Evolutionary conservation across 2,888 invertebrate species (phyloP).

Genomic region (Ectemnius lituratus): DNA sequence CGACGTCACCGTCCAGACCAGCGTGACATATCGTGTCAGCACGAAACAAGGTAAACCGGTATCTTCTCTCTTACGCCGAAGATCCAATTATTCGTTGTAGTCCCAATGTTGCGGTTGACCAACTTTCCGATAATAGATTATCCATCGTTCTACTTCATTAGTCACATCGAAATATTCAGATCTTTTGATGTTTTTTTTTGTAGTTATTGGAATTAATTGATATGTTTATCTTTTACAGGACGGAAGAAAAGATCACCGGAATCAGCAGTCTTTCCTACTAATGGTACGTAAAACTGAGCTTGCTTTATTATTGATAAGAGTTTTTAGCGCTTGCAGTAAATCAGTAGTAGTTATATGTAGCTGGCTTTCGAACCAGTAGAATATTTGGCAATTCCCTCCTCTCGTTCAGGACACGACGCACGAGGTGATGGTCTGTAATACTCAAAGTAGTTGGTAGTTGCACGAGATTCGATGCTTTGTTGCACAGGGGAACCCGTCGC

Average conservation of each 20-base stretch:
- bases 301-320: constrained; percentile 6
- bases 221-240: constrained; percentile 58
- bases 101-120: not conserved
- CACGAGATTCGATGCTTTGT: constrained; percentile 76
- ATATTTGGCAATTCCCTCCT: constrained; percentile 33
- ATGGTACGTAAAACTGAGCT: constrained; percentile 47
- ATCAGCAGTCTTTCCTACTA: constrained; percentile 8
- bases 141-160: not conserved
- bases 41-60: constrained; percentile 79
- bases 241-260: constrained; percentile 70
- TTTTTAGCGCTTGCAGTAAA: constrained; percentile 38
- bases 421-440: constrained; percentile 68
- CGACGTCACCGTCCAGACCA: constrained; percentile 88
- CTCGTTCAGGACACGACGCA: constrained; percentile 61
- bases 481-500: constrained; percentile 76
- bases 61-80: not conserved
- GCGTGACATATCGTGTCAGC: constrained; percentile 89
- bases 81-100: constrained; percentile 38
- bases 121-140: too few species aligned
- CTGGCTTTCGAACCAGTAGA: constrained; percentile 41
- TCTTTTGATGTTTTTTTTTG: too few species aligned
- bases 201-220: not conserved
- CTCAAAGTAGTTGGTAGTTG: constrained; percentile 63
- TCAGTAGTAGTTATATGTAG: constrained; percentile 49
- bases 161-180: not conserved